Evolutionary conservation across 92 coral and sea anemone species (phyloP).

Genomic region (Zoanthus sansibaricus): DNA sequence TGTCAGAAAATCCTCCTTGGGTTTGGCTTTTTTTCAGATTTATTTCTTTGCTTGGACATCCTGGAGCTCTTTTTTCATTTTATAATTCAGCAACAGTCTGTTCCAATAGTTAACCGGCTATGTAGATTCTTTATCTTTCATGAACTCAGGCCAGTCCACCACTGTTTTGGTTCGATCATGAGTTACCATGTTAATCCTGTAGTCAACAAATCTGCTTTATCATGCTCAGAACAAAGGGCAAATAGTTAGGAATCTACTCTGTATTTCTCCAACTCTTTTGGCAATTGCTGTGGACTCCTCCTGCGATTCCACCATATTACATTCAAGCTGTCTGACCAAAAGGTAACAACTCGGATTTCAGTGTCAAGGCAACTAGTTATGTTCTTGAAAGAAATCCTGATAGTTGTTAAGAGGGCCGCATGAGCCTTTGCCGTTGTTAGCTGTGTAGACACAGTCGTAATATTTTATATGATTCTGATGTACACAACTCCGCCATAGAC

Average conservation of each 20-base stretch:
- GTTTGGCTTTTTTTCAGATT: background rate
- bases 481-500: no score
- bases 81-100: background rate
- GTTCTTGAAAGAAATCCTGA: background rate
- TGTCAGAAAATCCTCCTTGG: background rate
- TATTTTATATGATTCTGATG: no score
- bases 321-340: conserved; percentile 68
- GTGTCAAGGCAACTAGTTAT: conserved; percentile 45
- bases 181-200: conserved; percentile 50
- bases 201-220: conserved; percentile 58
- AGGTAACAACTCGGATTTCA: conserved; percentile 23
- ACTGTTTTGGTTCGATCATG: background rate
- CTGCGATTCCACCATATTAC: conserved; percentile 68
- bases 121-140: no score
- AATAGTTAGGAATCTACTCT: conserved; percentile 53
- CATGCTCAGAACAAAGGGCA: conserved; percentile 60
- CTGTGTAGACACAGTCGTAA: no score
- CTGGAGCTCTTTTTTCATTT: conserved; percentile 36
- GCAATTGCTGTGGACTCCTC: conserved; percentile 62
- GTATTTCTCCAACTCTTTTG: conserved; percentile 65
- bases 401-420: no score
- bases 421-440: no score
- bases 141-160: no score
- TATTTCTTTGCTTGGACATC: background rate
- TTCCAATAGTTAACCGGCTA: no score